A percentile compares a stretch with the other conserved stretches of the same genome.
Conservation (phyloP, 2,888 invertebrate species). For the Idaea dimidiata region DNA sequence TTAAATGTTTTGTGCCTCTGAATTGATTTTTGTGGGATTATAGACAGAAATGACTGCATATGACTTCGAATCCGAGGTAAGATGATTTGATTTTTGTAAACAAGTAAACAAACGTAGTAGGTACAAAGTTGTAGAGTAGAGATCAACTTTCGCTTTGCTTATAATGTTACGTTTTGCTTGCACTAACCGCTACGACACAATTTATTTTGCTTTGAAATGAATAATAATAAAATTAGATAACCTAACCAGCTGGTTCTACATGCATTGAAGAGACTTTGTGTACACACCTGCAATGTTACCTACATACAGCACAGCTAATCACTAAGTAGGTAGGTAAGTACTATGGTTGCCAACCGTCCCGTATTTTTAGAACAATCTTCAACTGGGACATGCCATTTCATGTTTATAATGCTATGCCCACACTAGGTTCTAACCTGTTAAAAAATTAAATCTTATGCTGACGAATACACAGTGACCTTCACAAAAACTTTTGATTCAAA, state of each 20-base stretch:
- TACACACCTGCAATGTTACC: background rate
- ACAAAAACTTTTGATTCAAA: too few species aligned
- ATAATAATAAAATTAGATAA: background rate
- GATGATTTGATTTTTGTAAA: constrained; percentile 18
- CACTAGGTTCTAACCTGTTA: too few species aligned
- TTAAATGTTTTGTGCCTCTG: constrained; percentile 22
- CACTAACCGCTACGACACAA: background rate
- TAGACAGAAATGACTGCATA: constrained; percentile 44
- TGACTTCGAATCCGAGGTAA: constrained; percentile 46
- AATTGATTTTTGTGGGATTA: constrained; percentile 16
- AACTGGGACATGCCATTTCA: too few species aligned
- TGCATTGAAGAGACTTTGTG: background rate
- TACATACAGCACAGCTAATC: background rate
- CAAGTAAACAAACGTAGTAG: constrained; percentile 3
- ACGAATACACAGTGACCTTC: too few species aligned
- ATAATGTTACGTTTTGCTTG: constrained; percentile 4
- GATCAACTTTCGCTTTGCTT: constrained; percentile 7
- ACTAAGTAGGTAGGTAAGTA: background rate
- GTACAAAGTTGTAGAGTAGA: background rate
- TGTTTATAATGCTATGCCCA: too few species aligned
- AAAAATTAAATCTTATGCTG: too few species aligned
- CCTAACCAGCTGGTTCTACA: constrained; percentile 5
- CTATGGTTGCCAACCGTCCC: background rate
- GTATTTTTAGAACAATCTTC: background rate
- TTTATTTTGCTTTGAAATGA: background rate